A percentile compares a stretch with the other conserved stretches of the same genome.
Evolutionary conservation across 53 echinoderm and acorn worm genomes (phyloP).

Genomic region (Zoroaster sp.): DNA sequence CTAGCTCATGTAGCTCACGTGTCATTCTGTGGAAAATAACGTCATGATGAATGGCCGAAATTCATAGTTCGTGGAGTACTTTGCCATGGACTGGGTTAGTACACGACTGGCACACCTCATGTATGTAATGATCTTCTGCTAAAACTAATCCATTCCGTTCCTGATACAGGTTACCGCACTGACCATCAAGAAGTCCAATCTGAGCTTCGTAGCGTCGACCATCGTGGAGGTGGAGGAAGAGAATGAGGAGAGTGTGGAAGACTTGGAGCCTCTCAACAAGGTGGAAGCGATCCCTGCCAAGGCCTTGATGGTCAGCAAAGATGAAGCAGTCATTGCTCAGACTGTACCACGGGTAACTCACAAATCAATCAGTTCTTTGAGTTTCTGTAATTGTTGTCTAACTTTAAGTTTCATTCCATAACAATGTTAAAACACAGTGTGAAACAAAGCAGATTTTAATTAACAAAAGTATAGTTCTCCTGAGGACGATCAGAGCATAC

Average conservation of each 20-base stretch:
- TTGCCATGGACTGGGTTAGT: too few species aligned
- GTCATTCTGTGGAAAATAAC: too few species aligned
- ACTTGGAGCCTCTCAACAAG: constrained; percentile 62
- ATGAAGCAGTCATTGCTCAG: constrained; percentile 59
- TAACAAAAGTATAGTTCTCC: too few species aligned
- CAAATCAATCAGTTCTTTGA: too few species aligned
- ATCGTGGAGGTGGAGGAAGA: constrained; percentile 92
- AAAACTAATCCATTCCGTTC: not conserved
- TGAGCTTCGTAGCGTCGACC: constrained; percentile 87
- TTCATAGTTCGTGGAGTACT: too few species aligned
- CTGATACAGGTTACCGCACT: constrained; percentile 46
- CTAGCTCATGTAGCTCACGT: too few species aligned
- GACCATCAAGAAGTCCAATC: constrained; percentile 66
- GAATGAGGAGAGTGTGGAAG: constrained; percentile 77
- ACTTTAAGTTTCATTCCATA: too few species aligned
- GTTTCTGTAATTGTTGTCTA: not conserved
- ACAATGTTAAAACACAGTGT: not conserved
- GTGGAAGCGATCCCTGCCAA: constrained; percentile 61
- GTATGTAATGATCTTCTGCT: too few species aligned
- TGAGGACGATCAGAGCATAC: too few species aligned
- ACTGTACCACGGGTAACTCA: constrained; percentile 22
- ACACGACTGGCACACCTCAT: too few species aligned
- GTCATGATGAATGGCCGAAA: too few species aligned
- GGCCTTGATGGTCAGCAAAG: constrained; percentile 69
- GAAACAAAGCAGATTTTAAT: too few species aligned